Evolutionary conservation across 2,888 invertebrate genomes (phyloP), one percentile per base, ranked within the genome.

Genomic region (Drosophila testacea): DNA sequence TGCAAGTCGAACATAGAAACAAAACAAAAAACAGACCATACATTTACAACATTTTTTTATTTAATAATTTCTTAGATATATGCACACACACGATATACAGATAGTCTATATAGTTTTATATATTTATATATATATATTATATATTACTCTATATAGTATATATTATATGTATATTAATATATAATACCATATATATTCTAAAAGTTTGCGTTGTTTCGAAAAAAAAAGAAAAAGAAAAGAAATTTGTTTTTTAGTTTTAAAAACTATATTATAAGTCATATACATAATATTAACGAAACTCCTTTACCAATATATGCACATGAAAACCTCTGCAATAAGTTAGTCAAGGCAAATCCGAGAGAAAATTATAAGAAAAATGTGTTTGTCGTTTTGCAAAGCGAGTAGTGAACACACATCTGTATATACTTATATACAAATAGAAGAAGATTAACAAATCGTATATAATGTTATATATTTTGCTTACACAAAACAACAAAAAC

Each of bases 211-310:
- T 84, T 84, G 88, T 84, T 84, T 84, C 66, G 60, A 77, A 88
- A 82, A 69, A 74, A 76, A 79, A 83, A 77, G 61, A 77, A 78
- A 78, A 82, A 66, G 72, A 76, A 79, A 83, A 79, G 64, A 77
- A 78, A 78, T 72, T 86, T 86, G 85, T 86, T 86, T 86, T 86
- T 86, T 86, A 88, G 85, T 86, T 86, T 77, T 86, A 86, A 87
- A 77, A 56, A 52, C 65, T 88, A 47, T 72, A 71, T 69, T 69
- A 41, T 88, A 85, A 88, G 83, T 65, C 73, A 22, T 22, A 22
- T 22, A 22, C 30, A 73, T 63, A 77, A 70, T 69, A 62, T 77
- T 71, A 74, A 70, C 39, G 44, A 72, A 76, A 80, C 64, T 75
- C 72, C 78, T 77, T 71, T 86, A 77, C 60, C 79, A 73, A 79